These are phyloP conservation scores for Parauchenoglanis punctatus DNA, from an alignment of 2,797 vertebrate species.

Conservation along the genomic window DNA sequence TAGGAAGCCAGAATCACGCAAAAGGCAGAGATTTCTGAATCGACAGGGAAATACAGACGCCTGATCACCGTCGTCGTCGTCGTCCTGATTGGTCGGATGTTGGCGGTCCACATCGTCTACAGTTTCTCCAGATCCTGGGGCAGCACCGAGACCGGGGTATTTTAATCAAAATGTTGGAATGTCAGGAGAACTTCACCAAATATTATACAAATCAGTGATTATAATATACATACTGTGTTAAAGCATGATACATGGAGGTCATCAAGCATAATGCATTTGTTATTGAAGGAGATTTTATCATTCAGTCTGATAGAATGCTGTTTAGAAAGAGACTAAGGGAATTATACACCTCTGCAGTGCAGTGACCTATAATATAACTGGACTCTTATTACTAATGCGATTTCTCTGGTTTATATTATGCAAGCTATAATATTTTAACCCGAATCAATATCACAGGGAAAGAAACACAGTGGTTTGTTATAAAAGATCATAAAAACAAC, in stretches of 20 bases:
- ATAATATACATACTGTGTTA: background rate
- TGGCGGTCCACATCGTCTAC: background rate
- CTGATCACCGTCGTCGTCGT: background rate
- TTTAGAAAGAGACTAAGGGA: background rate
- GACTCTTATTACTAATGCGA: background rate
- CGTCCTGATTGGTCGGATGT: background rate
- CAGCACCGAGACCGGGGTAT: background rate
- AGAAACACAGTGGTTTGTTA: background rate
- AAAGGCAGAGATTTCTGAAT: background rate
- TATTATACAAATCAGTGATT: background rate
- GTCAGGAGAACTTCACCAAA: background rate
- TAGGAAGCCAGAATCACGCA: background rate
- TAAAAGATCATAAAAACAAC: background rate
- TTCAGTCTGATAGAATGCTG: background rate
- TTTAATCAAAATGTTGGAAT: background rate
- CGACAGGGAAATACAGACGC: background rate
- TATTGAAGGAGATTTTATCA: too few relatives aligned
- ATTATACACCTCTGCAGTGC: slow-evolving; percentile 22
- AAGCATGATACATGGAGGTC: background rate
- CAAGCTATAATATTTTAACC: background rate
- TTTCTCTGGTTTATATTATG: background rate
- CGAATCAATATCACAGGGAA: too few relatives aligned
- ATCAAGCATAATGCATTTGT: background rate
- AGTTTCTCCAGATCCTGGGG: background rate
- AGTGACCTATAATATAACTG: slow-evolving; percentile 20